These are phyloP conservation scores for Leptinotarsa texana DNA, from an alignment of 1,140 invertebrate genomes.

Conservation along the genomic window DNA sequence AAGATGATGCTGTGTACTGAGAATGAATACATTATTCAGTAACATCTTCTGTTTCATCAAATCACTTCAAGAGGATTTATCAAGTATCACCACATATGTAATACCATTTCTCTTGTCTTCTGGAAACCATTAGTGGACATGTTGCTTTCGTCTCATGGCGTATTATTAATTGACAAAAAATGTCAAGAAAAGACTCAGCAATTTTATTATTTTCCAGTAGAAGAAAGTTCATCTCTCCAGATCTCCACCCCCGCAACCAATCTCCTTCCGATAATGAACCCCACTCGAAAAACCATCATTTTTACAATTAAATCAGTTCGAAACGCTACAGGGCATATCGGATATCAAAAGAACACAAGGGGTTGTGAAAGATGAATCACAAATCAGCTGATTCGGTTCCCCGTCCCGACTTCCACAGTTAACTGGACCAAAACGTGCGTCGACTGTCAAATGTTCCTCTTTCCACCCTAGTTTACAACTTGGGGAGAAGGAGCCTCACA, in stretches of 20 bases:
- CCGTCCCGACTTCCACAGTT: constrained; percentile 33
- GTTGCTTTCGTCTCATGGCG: too few species aligned
- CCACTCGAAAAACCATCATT: constrained; percentile 17
- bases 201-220: too few species aligned
- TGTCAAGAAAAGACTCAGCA: too few species aligned
- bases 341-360: constrained; percentile 21
- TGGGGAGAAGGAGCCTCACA: constrained; percentile 16
- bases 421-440: constrained; percentile 48
- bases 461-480: constrained; percentile 30
- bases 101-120: too few species aligned
- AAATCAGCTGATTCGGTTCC: constrained; percentile 51
- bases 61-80: too few species aligned
- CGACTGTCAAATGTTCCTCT: constrained; percentile 40
- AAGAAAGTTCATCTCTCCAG: too few species aligned
- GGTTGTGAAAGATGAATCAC: constrained; percentile 40
- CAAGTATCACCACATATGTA: too few species aligned
- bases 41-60: too few species aligned
- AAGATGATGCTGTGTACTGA: too few species aligned
- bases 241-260: background rate
- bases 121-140: too few species aligned
- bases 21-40: too few species aligned
- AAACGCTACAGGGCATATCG: constrained; percentile 19
- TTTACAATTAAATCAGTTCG: constrained; percentile 24
- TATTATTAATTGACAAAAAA: too few species aligned
- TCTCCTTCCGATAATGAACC: background rate